Conservation (phyloP, 2,113 vertebrate genomes). For the Pionites leucogaster region DNA sequence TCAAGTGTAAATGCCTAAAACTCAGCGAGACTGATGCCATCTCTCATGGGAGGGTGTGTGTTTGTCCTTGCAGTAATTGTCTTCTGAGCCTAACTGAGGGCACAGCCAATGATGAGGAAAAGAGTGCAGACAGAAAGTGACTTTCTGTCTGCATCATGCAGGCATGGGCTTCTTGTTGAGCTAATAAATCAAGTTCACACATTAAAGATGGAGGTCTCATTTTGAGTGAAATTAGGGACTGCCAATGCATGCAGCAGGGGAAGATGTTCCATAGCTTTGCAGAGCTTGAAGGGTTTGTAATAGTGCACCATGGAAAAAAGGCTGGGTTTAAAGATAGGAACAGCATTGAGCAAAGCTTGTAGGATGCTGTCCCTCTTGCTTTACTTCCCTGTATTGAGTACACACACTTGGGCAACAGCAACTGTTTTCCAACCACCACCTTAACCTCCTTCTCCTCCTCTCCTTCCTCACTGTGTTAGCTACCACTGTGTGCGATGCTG, state of each 20-base stretch:
- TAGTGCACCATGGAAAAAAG: neutral
- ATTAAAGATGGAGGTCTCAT: neutral
- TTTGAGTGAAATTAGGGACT: neutral
- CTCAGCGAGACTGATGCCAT: neutral
- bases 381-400: neutral
- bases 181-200: neutral
- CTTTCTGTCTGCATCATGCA: neutral
- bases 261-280: neutral
- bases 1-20: rapidly evolving
- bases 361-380: neutral
- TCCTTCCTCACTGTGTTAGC: conserved; percentile 65
- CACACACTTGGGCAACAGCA: neutral
- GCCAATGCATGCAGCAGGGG: neutral
- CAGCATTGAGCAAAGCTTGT: neutral
- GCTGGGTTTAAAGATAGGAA: neutral
- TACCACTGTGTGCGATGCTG: conserved; percentile 86
- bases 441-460: neutral
- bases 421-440: neutral
- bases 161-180: neutral
- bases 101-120: neutral
- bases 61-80: neutral
- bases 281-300: neutral
- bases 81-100: neutral
- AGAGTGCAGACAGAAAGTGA: neutral
- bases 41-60: rapidly evolving